Percentiles rank a stretch among this genome's conserved stretches.
phyloP scores from a whole-genome alignment of 2,797 vertebrate species.

The Eospalax fontanierii region DNA sequence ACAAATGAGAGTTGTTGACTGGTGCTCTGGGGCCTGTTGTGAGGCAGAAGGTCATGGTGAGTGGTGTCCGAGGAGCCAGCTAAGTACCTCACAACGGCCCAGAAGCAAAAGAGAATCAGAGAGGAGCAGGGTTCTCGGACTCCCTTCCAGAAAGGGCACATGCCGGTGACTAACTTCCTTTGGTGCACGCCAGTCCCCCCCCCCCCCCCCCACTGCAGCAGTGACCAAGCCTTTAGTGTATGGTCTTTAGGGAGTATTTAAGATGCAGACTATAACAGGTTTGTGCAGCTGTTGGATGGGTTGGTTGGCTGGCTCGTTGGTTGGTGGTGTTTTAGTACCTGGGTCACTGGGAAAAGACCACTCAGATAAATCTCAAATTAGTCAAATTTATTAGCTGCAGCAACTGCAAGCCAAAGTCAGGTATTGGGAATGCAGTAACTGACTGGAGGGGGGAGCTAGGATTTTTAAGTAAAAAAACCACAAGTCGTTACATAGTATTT shows the following conservation, averaged over 20 bases:
- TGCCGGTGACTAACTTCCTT: background rate
- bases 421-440: no score
- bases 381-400: no score
- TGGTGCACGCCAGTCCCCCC: no score
- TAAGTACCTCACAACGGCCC: background rate
- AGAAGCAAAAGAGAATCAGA: background rate
- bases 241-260: background rate
- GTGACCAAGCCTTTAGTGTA: background rate
- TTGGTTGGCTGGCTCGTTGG: no score
- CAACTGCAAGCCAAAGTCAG: no score
- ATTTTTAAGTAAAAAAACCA: no score
- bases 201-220: background rate
- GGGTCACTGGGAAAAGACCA: no score
- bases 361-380: no score
- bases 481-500: no score
- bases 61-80: background rate
- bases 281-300: background rate
- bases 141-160: background rate
- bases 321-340: no score
- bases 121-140: background rate
- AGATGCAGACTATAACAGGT: background rate
- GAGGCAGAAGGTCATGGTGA: background rate
- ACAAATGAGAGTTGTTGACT: background rate
- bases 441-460: no score
- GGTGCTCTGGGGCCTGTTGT: background rate